Evolutionary conservation across 1,140 invertebrate genomes (phyloP).

Genomic region (Drosophila punjabiensis): DNA sequence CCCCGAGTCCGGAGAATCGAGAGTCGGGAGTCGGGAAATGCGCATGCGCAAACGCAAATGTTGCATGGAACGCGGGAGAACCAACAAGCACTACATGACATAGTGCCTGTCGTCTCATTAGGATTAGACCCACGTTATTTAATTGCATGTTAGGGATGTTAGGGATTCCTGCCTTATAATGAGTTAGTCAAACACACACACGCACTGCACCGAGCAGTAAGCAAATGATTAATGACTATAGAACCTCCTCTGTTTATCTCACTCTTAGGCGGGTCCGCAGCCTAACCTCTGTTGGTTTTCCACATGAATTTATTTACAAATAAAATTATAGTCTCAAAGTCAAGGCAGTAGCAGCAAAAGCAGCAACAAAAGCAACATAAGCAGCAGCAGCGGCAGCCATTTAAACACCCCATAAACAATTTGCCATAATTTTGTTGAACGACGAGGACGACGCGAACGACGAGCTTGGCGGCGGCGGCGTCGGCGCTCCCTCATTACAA

Average conservation of each 20-base stretch:
- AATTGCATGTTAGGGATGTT: conserved; percentile 83
- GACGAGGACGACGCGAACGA: no score
- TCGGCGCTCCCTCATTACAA: conserved; percentile 80
- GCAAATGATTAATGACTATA: conserved; percentile 55
- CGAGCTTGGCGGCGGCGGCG: conserved; percentile 7
- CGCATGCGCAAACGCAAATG: conserved; percentile 78
- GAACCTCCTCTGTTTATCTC: conserved; percentile 46
- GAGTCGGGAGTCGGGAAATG: conserved; percentile 45
- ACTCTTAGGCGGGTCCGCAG: conserved; percentile 42
- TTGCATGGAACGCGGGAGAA: conserved; percentile 60
- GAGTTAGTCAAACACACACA: conserved; percentile 82
- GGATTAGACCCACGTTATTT: conserved; percentile 83
- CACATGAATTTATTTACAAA: conserved; percentile 82
- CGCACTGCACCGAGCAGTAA: conserved; percentile 43
- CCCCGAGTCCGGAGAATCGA: no score
- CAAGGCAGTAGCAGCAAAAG: conserved; percentile 30
- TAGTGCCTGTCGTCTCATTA: conserved; percentile 83
- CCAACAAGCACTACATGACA: conserved; percentile 69
- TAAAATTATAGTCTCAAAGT: conserved; percentile 78
- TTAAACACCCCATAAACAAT: conserved; percentile 83
- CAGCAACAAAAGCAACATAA: conserved; percentile 18
- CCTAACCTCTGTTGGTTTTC: conserved; percentile 72
- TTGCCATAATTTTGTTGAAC: conserved; percentile 78
- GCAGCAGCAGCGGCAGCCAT: conserved; percentile 42
- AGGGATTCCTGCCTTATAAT: conserved; percentile 82